A percentile compares a stretch with the other conserved stretches of the same genome.
phyloP scores from a whole-genome alignment of 53 echinoderm and acorn worm species.

The Actinopyga echinites region DNA sequence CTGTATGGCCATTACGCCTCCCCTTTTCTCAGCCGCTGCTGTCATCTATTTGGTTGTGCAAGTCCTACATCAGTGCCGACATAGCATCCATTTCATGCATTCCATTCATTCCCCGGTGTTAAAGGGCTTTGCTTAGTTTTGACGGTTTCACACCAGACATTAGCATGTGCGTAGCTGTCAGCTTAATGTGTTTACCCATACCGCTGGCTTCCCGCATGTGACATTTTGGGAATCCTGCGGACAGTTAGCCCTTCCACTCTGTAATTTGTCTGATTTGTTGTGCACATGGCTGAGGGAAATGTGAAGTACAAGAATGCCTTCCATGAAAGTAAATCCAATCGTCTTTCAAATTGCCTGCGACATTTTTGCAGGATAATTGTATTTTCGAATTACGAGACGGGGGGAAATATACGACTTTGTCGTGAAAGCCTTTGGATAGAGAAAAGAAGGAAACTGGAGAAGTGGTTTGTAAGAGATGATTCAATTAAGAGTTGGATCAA shows the following conservation, averaged over 20 bases:
- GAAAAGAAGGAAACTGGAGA: neutral
- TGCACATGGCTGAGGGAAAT: neutral
- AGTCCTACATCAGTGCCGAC: neutral
- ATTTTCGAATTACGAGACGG: neutral
- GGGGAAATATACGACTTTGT: neutral
- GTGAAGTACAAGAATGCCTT: neutral
- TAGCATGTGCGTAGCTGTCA: constrained; percentile 14
- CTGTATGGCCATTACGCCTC: too few relatives aligned
- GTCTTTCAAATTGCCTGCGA: constrained; percentile 5
- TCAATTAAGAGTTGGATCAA: constrained; percentile 5
- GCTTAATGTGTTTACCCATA: constrained; percentile 24
- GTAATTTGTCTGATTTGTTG: neutral
- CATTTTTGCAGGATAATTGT: constrained; percentile 34
- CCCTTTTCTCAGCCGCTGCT: too few relatives aligned
- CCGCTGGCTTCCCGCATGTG: neutral
- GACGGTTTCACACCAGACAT: constrained; percentile 11
- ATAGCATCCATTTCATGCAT: neutral
- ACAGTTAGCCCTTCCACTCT: neutral
- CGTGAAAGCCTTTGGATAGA: neutral
- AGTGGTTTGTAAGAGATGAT: neutral
- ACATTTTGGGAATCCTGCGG: neutral
- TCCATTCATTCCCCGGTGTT: constrained; percentile 1
- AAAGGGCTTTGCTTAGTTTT: constrained; percentile 26
- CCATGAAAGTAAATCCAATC: constrained; percentile 20
- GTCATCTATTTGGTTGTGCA: too few relatives aligned